Conservation (phyloP, 2,888 invertebrate species). For the Macrophya annulata region DNA sequence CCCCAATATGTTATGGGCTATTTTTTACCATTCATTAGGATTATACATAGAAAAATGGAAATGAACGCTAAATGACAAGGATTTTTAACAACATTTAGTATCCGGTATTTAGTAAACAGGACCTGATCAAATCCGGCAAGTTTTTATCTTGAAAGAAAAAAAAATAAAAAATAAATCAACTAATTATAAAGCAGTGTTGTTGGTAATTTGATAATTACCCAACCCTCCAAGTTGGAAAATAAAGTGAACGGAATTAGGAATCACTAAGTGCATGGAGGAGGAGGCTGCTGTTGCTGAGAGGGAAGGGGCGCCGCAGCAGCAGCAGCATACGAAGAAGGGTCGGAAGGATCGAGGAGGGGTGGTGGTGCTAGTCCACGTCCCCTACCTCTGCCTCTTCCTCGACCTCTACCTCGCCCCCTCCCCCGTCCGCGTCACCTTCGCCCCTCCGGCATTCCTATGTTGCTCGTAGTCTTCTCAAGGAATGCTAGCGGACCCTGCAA, state of each 20-base stretch:
- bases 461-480: slow-evolving; percentile 94
- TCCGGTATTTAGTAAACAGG: background rate
- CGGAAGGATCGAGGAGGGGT: slow-evolving; percentile 76
- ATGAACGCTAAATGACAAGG: background rate
- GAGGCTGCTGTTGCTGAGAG: slow-evolving; percentile 76
- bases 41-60: background rate
- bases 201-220: background rate
- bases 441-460: slow-evolving; percentile 93
- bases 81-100: background rate
- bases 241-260: slow-evolving; percentile 6
- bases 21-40: background rate
- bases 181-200: background rate
- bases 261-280: slow-evolving; percentile 74
- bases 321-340: slow-evolving; percentile 76
- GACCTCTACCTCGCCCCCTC: slow-evolving; percentile 88
- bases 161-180: background rate
- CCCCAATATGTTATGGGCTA: background rate
- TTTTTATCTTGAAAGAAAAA: background rate
- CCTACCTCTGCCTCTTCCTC: slow-evolving; percentile 90
- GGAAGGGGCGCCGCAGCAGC: slow-evolving; percentile 77
- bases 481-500: slow-evolving; percentile 93
- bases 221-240: slow-evolving; percentile 32
- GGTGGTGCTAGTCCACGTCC: slow-evolving; percentile 84
- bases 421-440: slow-evolving; percentile 93
- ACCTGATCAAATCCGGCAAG: background rate